Percentiles rank a stretch among this genome's conserved stretches.
phyloP scores from a whole-genome alignment of 2,888 invertebrate genomes.

The Eilema depressum region DNA sequence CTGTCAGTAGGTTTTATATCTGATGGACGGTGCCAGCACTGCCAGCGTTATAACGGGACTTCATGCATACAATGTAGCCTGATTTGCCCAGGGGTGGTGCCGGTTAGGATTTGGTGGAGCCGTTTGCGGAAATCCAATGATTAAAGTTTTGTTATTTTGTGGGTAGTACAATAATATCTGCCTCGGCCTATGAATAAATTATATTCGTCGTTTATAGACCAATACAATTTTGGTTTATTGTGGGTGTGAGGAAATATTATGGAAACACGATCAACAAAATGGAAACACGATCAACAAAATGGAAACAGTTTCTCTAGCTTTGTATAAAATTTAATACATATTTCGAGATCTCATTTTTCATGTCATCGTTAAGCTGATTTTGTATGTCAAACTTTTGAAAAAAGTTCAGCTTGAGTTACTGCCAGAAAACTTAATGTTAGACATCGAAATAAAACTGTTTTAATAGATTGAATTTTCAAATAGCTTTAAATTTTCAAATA shows the following conservation, averaged over 20 bases:
- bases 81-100: constrained; percentile 57
- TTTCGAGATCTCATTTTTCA: no score
- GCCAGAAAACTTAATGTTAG: no score
- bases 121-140: constrained; percentile 19
- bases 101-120: constrained; percentile 49
- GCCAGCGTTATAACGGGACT: constrained; percentile 69
- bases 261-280: no score
- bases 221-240: neutral
- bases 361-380: no score
- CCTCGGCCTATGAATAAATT: neutral
- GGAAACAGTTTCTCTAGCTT: no score
- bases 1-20: constrained; percentile 78
- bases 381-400: no score
- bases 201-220: neutral
- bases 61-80: constrained; percentile 56
- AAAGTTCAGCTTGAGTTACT: no score
- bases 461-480: no score
- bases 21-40: constrained; percentile 69
- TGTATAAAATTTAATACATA: no score
- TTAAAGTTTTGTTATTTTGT: neutral
- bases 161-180: neutral
- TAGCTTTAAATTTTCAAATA: no score
- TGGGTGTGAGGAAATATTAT: neutral
- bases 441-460: no score
- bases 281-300: no score